Percentiles rank a stretch among this genome's conserved stretches.
phyloP scores from a whole-genome alignment of 2,113 vertebrate species.

The Clarias magur region DNA sequence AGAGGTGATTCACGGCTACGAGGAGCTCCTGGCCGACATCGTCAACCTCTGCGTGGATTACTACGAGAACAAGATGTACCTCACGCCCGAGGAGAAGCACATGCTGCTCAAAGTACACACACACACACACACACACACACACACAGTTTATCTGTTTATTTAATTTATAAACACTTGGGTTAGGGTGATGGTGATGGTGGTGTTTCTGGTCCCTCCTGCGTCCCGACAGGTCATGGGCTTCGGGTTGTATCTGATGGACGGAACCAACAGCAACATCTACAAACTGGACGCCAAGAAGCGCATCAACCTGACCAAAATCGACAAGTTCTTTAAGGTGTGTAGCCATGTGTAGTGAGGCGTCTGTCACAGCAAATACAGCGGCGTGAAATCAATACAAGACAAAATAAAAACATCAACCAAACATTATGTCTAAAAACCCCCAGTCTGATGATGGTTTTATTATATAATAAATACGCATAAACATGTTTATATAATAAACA shows the following conservation, averaged over 20 bases:
- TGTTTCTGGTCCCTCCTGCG: background rate
- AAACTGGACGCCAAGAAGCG: constrained; percentile 97
- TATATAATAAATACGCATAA: too few species aligned
- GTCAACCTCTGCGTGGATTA: constrained; percentile 96
- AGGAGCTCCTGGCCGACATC: constrained; percentile 95
- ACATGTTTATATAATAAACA: too few species aligned
- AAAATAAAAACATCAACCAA: too few species aligned
- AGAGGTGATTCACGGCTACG: constrained; percentile 93
- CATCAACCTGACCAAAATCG: constrained; percentile 94
- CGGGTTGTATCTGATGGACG: constrained; percentile 96
- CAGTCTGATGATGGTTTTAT: too few species aligned
- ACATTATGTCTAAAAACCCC: too few species aligned
- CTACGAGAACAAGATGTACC: constrained; percentile 98
- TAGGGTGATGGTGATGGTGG: background rate
- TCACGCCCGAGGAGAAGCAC: constrained; percentile 94
- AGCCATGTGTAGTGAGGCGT: too few species aligned
- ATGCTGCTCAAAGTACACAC: constrained; percentile 91
- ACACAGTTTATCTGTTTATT: background rate
- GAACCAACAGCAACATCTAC: constrained; percentile 94
- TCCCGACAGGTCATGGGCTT: constrained; percentile 93
- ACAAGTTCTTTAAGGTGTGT: constrained; percentile 96
- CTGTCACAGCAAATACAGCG: too few species aligned
- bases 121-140: constrained; percentile 1
- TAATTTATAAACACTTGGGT: background rate
- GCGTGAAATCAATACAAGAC: too few species aligned